Base-by-base conservation (phyloP, 2,113 vertebrate genomes). In the Triplophysa dalaica region DNA sequence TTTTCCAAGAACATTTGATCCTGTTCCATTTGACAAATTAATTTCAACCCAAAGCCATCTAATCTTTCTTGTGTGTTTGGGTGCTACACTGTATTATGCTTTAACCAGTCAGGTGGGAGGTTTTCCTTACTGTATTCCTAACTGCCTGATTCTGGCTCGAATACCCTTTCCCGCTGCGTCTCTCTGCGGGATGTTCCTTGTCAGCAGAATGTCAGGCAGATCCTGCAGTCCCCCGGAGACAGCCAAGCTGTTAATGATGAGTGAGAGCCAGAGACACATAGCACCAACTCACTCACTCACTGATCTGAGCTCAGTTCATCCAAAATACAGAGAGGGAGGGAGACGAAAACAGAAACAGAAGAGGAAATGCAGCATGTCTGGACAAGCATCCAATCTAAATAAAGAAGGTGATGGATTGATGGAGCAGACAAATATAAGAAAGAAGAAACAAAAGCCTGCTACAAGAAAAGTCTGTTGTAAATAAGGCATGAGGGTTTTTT, bases 131-230 rank as follows among this genome's bases (percentile, higher is more conserved):
- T 69, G 22, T 11, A 43, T 29, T 72, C n/a, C 38, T 22, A 60
- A 75, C 60, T 38, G 45, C 50, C 45, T 66, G 45, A 26, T 22
- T 48, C 26, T 33, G 43, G 21, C 67, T 22, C 8, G 1, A 21
- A 56, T 33, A 72, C n/a, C 8, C 45, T 45, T 45, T 77, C 65
- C 56, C 22, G 2, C 10, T 10, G 1, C 22, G 58, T 33, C n/a
- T 61, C 60, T 82, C 26, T 38, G 58, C 38, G 16, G 26, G 21
- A 63, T 62, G 11, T 75, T 50, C 62, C 26, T 54, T 70, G 68
- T 70, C 76, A 75, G 29, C 74, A 58, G 75, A 73, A 60, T 77
- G 78, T 77, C 45, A 67, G 63, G 62, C 74, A 61, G 77, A 78
- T 68, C 62, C 50, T 60, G 48, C 24, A 38, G 64, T 52, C 22